Percentiles rank a stretch among this genome's conserved stretches.
phyloP scores from a whole-genome alignment of 2,797 vertebrate genomes.

The Brotula barbata region DNA sequence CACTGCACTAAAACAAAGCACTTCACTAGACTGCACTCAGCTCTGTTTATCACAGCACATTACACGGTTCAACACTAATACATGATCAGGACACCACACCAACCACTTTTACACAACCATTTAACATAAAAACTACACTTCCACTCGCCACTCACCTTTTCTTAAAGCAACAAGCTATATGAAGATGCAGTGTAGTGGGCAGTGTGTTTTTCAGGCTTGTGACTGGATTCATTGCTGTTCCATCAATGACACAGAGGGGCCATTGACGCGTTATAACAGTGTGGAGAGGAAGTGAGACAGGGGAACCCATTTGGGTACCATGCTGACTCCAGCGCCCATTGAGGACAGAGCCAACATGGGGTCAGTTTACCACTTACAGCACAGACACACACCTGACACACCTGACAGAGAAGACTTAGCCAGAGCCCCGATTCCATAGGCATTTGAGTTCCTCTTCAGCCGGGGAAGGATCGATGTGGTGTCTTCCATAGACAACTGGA shows the following conservation, averaged over 20 bases:
- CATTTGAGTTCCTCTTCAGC: constrained; percentile 95
- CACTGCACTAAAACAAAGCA: constrained; percentile 51
- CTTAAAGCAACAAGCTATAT: constrained; percentile 68
- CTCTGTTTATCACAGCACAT: constrained; percentile 46
- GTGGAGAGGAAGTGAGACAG: constrained; percentile 76
- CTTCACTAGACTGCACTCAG: constrained; percentile 66
- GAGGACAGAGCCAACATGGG: constrained; percentile 81
- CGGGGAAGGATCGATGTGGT: constrained; percentile 98
- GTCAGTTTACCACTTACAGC: constrained; percentile 79
- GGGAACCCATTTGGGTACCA: constrained; percentile 82
- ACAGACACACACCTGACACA: constrained; percentile 89
- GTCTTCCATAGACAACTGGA: constrained; percentile 98
- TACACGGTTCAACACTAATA: constrained; percentile 42
- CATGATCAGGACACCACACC: constrained; percentile 60
- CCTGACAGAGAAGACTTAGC: constrained; percentile 99
- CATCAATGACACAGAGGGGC: constrained; percentile 76
- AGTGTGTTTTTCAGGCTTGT: constrained; percentile 44
- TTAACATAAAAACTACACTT: constrained; percentile 70
- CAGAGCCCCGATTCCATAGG: constrained; percentile 97
- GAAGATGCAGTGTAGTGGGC: constrained; percentile 55
- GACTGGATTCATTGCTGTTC: constrained; percentile 50
- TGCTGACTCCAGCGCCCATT: constrained; percentile 75
- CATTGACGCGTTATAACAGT: constrained; percentile 76
- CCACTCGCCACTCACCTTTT: constrained; percentile 69
- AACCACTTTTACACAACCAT: constrained; percentile 61